Conservation (phyloP, 2,113 vertebrate genomes). For the Jacana jacana region DNA sequence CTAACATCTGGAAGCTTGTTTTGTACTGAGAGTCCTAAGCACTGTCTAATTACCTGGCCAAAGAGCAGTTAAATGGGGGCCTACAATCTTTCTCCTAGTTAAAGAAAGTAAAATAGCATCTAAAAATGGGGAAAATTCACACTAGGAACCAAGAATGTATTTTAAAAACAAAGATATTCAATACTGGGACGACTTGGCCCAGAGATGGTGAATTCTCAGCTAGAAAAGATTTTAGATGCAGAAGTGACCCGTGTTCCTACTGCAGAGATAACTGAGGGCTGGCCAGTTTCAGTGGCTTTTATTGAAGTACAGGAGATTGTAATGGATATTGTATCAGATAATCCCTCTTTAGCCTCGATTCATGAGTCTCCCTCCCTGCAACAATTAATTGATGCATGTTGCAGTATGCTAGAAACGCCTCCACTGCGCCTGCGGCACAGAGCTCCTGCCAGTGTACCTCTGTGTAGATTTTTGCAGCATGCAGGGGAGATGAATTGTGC, state of each 20-base stretch:
- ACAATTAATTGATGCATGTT: not conserved
- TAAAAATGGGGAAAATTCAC: not conserved
- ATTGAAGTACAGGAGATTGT: not conserved
- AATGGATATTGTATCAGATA: not conserved
- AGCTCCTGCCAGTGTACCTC: not conserved
- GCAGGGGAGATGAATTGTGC: not conserved
- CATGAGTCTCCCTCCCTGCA: accelerated
- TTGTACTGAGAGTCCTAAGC: not conserved
- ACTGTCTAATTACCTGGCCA: not conserved
- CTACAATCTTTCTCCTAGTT: not conserved
- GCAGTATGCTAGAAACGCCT: not conserved
- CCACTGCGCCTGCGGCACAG: not conserved
- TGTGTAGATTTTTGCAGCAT: not conserved
- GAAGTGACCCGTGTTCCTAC: not conserved
- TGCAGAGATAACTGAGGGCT: not conserved
- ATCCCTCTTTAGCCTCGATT: not conserved
- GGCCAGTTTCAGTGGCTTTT: not conserved
- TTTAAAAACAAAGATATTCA: not conserved
- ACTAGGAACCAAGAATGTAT: not conserved
- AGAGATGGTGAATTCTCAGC: not conserved
- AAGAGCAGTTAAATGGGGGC: not conserved
- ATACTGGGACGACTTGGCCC: not conserved
- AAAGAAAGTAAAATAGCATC: not conserved
- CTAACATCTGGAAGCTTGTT: not conserved
- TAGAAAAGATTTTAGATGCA: not conserved